These are phyloP conservation scores for Murina feae DNA, from an alignment of 2,113 vertebrate species.

Conservation along the genomic window DNA sequence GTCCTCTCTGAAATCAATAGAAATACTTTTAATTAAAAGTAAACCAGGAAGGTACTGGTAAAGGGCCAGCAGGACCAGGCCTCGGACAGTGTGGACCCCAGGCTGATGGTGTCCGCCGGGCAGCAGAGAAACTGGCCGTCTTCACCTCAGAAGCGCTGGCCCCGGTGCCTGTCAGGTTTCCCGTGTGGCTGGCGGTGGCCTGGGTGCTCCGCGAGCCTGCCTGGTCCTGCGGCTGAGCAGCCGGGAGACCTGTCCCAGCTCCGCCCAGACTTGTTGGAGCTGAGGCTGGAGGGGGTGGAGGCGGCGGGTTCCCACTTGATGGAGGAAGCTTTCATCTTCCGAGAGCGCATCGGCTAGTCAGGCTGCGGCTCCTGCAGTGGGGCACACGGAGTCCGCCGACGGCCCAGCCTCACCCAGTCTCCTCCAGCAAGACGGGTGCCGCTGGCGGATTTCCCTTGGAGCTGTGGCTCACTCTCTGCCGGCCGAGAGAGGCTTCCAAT, in stretches of 20 bases:
- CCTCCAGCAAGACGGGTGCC: background rate
- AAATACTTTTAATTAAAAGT: too few species aligned
- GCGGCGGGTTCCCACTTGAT: background rate
- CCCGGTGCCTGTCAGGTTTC: too few species aligned
- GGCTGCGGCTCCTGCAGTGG: too few species aligned
- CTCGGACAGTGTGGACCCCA: too few species aligned
- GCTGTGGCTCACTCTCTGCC: background rate
- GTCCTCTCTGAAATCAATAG: too few species aligned
- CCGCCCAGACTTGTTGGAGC: constrained; percentile 48
- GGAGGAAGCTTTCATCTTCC: background rate
- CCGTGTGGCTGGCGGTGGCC: background rate
- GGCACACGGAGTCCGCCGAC: too few species aligned
- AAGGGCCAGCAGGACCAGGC: too few species aligned
- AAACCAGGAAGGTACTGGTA: too few species aligned
- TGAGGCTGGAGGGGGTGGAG: background rate
- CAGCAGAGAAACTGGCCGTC: too few species aligned
- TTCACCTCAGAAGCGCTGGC: too few species aligned
- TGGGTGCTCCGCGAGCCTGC: background rate
- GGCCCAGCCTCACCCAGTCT: background rate
- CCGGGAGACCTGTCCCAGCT: too few species aligned
- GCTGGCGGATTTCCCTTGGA: background rate
- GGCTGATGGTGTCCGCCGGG: too few species aligned
- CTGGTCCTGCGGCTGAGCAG: background rate
- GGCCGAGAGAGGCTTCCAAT: background rate
- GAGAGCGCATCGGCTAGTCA: background rate